Conservation (phyloP, 2,797 vertebrate genomes). For the Acanthis flammea region DNA sequence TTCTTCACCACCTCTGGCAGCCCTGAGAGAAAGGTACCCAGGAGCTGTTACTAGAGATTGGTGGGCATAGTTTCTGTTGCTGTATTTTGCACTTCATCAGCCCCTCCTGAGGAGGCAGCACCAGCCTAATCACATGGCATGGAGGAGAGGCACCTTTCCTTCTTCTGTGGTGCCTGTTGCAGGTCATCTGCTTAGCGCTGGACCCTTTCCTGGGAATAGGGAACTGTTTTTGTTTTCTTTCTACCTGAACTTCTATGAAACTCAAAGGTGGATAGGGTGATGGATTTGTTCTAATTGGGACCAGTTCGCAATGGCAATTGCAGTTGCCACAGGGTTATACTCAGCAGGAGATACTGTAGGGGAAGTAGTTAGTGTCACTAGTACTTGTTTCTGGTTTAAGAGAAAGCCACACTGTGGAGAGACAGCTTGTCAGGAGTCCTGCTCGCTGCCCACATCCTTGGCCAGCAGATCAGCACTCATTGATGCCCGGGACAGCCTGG, state of each 20-base stretch:
- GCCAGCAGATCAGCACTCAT: background rate
- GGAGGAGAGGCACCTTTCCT: background rate
- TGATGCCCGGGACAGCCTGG: background rate
- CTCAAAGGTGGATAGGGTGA: background rate
- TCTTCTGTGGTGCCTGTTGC: background rate
- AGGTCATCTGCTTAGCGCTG: background rate
- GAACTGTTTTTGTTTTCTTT: background rate
- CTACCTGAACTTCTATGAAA: background rate
- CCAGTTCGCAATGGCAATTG: accelerated
- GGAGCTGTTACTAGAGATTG: background rate
- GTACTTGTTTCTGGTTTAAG: slow-evolving; percentile 64
- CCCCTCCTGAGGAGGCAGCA: background rate
- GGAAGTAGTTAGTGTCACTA: slow-evolving; percentile 37
- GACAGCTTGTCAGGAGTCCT: background rate
- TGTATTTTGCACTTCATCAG: background rate
- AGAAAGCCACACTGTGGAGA: background rate
- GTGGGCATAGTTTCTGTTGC: background rate
- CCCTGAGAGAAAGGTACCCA: background rate
- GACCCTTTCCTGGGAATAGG: background rate
- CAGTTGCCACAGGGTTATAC: background rate
- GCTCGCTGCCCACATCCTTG: accelerated
- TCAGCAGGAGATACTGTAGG: background rate
- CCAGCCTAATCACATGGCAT: background rate
- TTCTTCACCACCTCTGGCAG: background rate
- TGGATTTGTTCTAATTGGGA: background rate